Conservation (phyloP, 2,797 vertebrate species). For the Coreius guichenoti region DNA sequence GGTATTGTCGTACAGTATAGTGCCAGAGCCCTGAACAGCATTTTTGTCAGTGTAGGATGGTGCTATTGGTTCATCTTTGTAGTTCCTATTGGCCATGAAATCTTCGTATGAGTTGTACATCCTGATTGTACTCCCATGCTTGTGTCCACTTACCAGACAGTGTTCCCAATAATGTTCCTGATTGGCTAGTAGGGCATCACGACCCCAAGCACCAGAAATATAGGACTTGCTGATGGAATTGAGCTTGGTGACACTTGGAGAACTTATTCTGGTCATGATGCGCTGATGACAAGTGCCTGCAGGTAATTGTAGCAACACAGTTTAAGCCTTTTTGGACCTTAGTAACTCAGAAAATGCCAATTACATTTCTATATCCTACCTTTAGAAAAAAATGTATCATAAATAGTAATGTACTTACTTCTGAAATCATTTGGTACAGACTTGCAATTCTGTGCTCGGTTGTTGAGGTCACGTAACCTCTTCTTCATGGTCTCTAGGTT, state of each 20-base stretch:
- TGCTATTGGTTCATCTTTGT: conserved; percentile 65
- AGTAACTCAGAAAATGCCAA: neutral
- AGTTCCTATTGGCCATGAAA: conserved; percentile 68
- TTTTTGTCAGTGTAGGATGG: conserved; percentile 57
- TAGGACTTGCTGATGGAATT: conserved; percentile 67
- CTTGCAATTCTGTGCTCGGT: conserved; percentile 69
- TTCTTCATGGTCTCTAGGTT: conserved; percentile 75
- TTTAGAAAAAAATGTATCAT: neutral
- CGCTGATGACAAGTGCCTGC: conserved; percentile 66
- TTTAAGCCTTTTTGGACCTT: neutral
- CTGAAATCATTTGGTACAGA: conserved; percentile 71
- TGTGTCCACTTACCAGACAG: conserved; percentile 64
- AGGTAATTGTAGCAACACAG: conserved; percentile 20
- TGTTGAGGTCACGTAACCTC: conserved; percentile 72
- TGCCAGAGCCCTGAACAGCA: conserved; percentile 73
- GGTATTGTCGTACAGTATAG: conserved; percentile 67
- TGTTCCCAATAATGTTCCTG: conserved; percentile 72
- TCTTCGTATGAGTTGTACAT: conserved; percentile 69
- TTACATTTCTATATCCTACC: neutral
- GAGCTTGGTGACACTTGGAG: conserved; percentile 67
- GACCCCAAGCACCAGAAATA: conserved; percentile 76
- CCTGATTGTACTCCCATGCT: conserved; percentile 67
- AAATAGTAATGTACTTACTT: conserved; percentile 61
- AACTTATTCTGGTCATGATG: conserved; percentile 70
- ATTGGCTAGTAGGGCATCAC: conserved; percentile 60